A percentile compares a stretch with the other conserved stretches of the same genome.
Evolutionary conservation across 2,113 vertebrate genomes (phyloP).

Genomic region (Cebus imitator): DNA sequence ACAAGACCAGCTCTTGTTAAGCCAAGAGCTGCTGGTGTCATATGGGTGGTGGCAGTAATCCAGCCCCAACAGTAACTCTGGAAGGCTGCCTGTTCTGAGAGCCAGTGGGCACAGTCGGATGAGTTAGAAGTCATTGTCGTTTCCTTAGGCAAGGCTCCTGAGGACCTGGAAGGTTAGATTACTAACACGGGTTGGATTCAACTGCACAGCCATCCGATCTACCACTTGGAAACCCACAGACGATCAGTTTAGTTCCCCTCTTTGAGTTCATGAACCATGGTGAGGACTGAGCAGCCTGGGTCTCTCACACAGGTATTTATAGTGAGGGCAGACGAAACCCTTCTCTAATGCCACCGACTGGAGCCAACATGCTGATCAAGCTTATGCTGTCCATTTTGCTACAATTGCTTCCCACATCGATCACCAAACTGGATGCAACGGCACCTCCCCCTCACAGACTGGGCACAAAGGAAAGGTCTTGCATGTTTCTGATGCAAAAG

Average conservation of each 20-base stretch:
- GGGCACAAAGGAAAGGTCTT: neutral
- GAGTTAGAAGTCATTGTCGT: neutral
- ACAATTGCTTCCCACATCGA: neutral
- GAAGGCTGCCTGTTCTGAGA: neutral
- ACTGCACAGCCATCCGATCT: neutral
- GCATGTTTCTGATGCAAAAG: neutral
- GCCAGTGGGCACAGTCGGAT: too few species aligned
- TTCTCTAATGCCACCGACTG: neutral
- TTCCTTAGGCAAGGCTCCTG: neutral
- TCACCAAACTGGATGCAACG: neutral
- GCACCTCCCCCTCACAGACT: accelerated
- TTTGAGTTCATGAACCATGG: neutral
- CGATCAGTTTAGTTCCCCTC: too few species aligned
- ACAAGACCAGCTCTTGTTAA: neutral
- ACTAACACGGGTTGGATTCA: neutral
- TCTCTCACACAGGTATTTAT: neutral
- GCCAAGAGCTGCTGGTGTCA: neutral
- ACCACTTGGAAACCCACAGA: neutral
- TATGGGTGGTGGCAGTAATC: too few species aligned
- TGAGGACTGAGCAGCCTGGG: too few species aligned
- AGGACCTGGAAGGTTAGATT: neutral
- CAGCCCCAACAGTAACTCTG: neutral
- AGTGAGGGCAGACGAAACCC: too few species aligned
- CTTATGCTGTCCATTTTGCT: too few species aligned
- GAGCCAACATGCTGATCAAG: neutral